Conservation (phyloP, 2,888 invertebrate species). For the Pinctada fucata region DNA sequence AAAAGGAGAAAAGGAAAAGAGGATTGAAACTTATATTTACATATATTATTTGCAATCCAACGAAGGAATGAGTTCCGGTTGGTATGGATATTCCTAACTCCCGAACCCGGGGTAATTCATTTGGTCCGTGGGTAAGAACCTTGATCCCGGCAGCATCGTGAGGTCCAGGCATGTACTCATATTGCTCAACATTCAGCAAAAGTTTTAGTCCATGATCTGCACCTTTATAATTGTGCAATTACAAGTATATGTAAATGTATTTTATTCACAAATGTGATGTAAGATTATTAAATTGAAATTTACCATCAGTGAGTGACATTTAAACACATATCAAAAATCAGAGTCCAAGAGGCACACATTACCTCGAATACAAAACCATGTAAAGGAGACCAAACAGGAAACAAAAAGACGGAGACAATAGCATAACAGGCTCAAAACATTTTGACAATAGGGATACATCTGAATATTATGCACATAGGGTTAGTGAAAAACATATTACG, state of each 20-base stretch:
- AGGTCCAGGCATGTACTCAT: conserved; percentile 69
- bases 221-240: conserved; percentile 45
- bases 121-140: conserved; percentile 58
- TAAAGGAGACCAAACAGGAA: too few species aligned
- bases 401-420: too few species aligned
- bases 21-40: conserved; percentile 35
- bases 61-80: conserved; percentile 62
- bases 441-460: too few species aligned
- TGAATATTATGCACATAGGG: too few species aligned
- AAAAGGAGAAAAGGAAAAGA: too few species aligned
- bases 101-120: conserved; percentile 58
- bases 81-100: conserved; percentile 64
- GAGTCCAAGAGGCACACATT: not conserved
- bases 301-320: not conserved
- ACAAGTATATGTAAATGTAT: not conserved
- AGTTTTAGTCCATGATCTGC: conserved; percentile 62
- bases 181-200: conserved; percentile 66
- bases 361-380: too few species aligned
- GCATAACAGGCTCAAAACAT: too few species aligned
- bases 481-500: too few species aligned
- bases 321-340: too few species aligned
- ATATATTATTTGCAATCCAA: conserved; percentile 57
- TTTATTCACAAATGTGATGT: not conserved
- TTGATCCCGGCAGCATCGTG: conserved; percentile 65
- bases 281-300: not conserved